These are phyloP conservation scores for Dynastes maya DNA, from an alignment of 2,888 invertebrate species.

Conservation along the genomic window DNA sequence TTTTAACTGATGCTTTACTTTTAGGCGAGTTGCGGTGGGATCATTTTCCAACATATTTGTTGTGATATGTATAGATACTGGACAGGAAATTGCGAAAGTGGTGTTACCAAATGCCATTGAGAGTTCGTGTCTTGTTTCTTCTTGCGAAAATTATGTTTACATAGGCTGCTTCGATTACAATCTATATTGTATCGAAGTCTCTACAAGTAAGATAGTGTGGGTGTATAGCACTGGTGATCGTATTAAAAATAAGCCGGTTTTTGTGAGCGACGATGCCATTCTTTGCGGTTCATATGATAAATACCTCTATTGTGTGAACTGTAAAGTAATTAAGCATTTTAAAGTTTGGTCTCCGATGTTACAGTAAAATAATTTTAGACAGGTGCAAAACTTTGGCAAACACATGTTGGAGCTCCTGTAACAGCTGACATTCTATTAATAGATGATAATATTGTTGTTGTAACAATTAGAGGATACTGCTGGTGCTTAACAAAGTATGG, in stretches of 20 bases:
- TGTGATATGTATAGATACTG: constrained; percentile 74
- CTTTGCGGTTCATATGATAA: constrained; percentile 84
- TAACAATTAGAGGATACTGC: constrained; percentile 76
- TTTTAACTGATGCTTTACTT: neutral
- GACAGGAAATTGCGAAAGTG: constrained; percentile 71
- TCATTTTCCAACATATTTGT: constrained; percentile 84
- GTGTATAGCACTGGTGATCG: constrained; percentile 74
- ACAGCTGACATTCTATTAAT: constrained; percentile 71
- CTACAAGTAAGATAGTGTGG: constrained; percentile 76
- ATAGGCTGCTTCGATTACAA: constrained; percentile 86
- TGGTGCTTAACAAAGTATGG: constrained; percentile 74
- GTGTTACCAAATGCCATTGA: constrained; percentile 82
- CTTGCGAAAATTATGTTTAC: constrained; percentile 72
- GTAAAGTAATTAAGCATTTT: constrained; percentile 69
- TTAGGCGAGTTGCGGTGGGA: constrained; percentile 74
- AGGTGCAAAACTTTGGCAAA: constrained; percentile 69
- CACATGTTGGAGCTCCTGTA: constrained; percentile 69
- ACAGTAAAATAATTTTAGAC: constrained; percentile 68
- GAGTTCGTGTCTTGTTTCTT: constrained; percentile 70
- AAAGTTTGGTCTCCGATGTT: constrained; percentile 36
- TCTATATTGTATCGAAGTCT: constrained; percentile 78
- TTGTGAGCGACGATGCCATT: constrained; percentile 69
- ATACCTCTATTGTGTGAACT: constrained; percentile 75
- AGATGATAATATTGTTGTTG: constrained; percentile 70
- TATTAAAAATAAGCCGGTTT: constrained; percentile 78